Conservation (phyloP, 2,797 vertebrate genomes). For the Microchirus variegatus region DNA sequence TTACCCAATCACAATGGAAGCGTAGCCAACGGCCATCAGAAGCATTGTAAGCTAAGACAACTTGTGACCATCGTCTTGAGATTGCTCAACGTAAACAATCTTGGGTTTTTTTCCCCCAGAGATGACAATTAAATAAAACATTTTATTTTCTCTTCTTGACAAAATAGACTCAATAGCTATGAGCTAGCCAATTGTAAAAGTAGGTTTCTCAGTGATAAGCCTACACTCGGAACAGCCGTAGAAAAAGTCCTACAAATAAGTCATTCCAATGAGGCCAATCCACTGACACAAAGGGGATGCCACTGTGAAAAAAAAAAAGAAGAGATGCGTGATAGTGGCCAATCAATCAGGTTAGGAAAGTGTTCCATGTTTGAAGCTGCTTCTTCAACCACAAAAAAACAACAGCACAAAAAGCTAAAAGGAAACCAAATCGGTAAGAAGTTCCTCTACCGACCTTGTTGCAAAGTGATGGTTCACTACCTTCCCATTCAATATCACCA, state of each 20-base stretch:
- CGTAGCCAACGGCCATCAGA: background rate
- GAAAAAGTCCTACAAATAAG: background rate
- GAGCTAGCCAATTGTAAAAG: background rate
- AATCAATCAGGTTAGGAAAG: too few relatives aligned
- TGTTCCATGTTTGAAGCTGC: background rate
- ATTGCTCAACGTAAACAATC: too few relatives aligned
- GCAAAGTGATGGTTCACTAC: too few relatives aligned
- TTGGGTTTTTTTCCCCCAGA: background rate
- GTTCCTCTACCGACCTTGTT: too few relatives aligned
- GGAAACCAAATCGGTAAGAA: background rate
- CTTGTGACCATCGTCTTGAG: too few relatives aligned
- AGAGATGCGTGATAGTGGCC: too few relatives aligned
- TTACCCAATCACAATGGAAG: background rate
- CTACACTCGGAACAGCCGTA: background rate
- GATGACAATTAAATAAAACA: too few relatives aligned
- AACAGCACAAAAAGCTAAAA: background rate
- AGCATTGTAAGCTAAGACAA: background rate
- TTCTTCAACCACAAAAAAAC: background rate
- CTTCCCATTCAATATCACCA: too few relatives aligned
- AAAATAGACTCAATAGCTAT: background rate
- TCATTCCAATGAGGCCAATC: background rate
- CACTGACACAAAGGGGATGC: background rate
- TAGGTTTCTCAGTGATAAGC: background rate
- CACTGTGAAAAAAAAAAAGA: background rate
- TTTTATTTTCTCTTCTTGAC: too few relatives aligned